phyloP scores from a whole-genome alignment of 2,888 invertebrate species.

The Diarsia mendica region DNA sequence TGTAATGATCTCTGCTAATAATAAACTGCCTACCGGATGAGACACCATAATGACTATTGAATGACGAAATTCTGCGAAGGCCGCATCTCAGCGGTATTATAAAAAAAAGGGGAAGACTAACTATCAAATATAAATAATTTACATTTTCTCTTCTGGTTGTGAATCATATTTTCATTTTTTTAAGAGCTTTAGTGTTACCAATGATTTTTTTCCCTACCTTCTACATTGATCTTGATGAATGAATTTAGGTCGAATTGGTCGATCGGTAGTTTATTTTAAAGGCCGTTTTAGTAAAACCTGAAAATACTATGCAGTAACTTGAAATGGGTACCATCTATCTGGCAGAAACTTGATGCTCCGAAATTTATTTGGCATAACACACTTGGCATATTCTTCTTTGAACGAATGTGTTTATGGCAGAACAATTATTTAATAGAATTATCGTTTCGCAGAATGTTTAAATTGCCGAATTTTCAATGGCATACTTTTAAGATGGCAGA shows the following conservation, averaged over 20 bases:
- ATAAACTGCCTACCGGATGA: constrained; percentile 36
- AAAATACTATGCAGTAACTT: not conserved
- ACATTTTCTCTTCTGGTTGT: not conserved
- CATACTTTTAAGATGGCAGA: too few species aligned
- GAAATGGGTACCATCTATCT: too few species aligned
- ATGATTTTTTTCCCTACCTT: not conserved
- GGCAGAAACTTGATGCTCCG: too few species aligned
- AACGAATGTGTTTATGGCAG: too few species aligned
- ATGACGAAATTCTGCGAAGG: not conserved
- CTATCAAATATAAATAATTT: not conserved
- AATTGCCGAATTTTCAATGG: too few species aligned
- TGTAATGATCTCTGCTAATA: constrained; percentile 67
- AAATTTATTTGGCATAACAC: too few species aligned
- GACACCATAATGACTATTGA: not conserved
- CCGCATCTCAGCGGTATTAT: not conserved
- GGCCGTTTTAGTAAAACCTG: not conserved
- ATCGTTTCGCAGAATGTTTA: too few species aligned
- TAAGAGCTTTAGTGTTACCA: not conserved
- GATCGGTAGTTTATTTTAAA: too few species aligned
- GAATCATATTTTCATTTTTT: not conserved
- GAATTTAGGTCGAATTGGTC: too few species aligned
- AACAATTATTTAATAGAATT: too few species aligned
- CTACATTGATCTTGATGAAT: not conserved
- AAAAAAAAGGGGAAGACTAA: not conserved
- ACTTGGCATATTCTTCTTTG: too few species aligned